Percentiles rank a stretch among this genome's conserved stretches.
Conservation (phyloP, 2,888 invertebrate genomes). For the Pristionchus maxplancki region DNA sequence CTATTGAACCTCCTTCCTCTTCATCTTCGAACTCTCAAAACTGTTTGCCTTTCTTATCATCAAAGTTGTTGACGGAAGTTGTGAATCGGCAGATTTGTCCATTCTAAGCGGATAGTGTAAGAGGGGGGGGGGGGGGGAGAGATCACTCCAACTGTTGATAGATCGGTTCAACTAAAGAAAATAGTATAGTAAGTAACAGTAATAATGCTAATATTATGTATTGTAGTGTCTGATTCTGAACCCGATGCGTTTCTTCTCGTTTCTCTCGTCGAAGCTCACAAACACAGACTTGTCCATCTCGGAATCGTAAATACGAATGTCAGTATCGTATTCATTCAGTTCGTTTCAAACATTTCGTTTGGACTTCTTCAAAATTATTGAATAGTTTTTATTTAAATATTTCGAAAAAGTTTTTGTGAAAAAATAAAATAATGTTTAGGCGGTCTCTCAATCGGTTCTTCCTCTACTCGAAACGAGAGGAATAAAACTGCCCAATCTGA, state of each 20-base stretch:
- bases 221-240: slow-evolving; percentile 39
- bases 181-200: background rate
- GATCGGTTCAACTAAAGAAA: too few relatives aligned
- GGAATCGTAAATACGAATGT: slow-evolving; percentile 62
- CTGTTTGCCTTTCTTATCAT: slow-evolving; percentile 18
- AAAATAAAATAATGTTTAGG: slow-evolving; percentile 47
- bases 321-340: background rate
- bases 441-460: slow-evolving; percentile 58
- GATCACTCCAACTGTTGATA: too few relatives aligned
- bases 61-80: slow-evolving; percentile 7
- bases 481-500: slow-evolving; percentile 58
- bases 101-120: background rate
- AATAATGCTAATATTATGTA: background rate
- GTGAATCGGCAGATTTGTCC: background rate
- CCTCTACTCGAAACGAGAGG: slow-evolving; percentile 54
- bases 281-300: slow-evolving; percentile 57
- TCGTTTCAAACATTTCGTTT: background rate
- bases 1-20: background rate
- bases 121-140: too few relatives aligned
- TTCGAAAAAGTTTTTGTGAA: too few relatives aligned
- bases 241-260: slow-evolving; percentile 60
- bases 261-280: slow-evolving; percentile 60
- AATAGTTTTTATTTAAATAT: too few relatives aligned
- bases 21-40: slow-evolving; percentile 22
- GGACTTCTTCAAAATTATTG: too few relatives aligned